Evolutionary conservation across 2,888 invertebrate species (phyloP), one percentile per base, ranked within the genome.

Genomic region (Aproaerema taeniolella): DNA sequence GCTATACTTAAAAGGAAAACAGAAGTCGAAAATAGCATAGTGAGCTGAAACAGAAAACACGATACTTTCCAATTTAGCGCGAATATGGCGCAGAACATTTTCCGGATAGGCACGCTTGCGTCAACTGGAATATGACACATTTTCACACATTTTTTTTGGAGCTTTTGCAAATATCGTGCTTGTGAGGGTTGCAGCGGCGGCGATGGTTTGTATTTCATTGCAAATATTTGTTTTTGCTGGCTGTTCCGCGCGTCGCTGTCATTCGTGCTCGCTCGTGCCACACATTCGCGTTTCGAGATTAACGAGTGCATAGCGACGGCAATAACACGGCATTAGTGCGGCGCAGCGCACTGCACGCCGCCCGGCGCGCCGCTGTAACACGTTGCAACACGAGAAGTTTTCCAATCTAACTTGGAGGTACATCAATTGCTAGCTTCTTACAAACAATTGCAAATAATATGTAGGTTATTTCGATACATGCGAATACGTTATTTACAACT

Each of bases 391-490:
- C 53, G 58, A 55, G 59, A 79, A 79, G 72, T 79, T 78, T 78
- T 78, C 79, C 75, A 78, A 79, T 79, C 67, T 78, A 79, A 78
- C 75, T 79, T 76, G 65, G 73, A 61, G 66, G 63, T 68, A 67
- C 64, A 71, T 68, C 71, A 73, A 73, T 66, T 57, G 65, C 66
- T 59, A 51, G 67, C 61, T 67, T 64, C 66, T 67, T 63, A 67
- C 64, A 56, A 63, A 59, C 61, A 54, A 53, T 54, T 60, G 58
- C 58, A 58, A 66, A 26, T 26, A 26, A 20, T 20, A 20, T 8
- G 20, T 20, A 20, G 24, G 16, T 12, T 24, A 8, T 30, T 13
- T 12, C 6, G 28, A 2, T 3, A 28, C 28, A n/a, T 17, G 20
- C 3, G 32, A 10, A n/a, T 11, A 13, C 9, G 31, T 15, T n/a